Evolutionary conservation across 2,797 vertebrate species (phyloP).

Genomic region (Mormyrops attenuatus): DNA sequence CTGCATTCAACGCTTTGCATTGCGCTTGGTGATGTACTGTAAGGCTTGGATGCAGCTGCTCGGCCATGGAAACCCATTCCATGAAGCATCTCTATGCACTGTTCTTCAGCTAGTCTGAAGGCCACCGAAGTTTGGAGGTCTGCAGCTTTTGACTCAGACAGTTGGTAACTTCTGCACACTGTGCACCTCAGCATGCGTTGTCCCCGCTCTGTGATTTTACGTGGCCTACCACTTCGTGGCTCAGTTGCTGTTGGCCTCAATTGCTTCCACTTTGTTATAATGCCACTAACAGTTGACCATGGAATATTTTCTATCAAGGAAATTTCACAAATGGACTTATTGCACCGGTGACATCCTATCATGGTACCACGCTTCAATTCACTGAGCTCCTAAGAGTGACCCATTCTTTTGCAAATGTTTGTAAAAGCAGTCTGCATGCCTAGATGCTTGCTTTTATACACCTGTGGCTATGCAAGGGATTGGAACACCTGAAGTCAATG

Average conservation of each 20-base stretch:
- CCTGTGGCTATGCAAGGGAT: not conserved
- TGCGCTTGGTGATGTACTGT: no score
- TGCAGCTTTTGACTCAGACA: not conserved
- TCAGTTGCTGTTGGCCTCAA: not conserved
- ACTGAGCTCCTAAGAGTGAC: not conserved
- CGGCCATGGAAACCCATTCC: not conserved
- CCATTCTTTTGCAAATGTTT: not conserved
- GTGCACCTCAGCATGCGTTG: not conserved
- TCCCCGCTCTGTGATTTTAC: not conserved
- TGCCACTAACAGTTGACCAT: not conserved
- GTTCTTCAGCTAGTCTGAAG: not conserved
- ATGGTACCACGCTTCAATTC: not conserved
- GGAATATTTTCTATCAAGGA: not conserved
- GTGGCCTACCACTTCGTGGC: not conserved
- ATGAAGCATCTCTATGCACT: not conserved
- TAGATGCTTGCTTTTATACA: not conserved
- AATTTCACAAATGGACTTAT: not conserved
- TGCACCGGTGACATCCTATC: not conserved
- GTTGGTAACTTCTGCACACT: not conserved
- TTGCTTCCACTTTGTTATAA: not conserved
- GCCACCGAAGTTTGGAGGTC: not conserved
- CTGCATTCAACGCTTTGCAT: no score
- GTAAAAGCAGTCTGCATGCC: not conserved
- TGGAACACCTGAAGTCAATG: not conserved
- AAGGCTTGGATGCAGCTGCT: no score